Percentiles rank a stretch among this genome's conserved stretches.
Evolutionary conservation across 2,797 vertebrate species (phyloP).

Genomic region (Oreortyx pictus): DNA sequence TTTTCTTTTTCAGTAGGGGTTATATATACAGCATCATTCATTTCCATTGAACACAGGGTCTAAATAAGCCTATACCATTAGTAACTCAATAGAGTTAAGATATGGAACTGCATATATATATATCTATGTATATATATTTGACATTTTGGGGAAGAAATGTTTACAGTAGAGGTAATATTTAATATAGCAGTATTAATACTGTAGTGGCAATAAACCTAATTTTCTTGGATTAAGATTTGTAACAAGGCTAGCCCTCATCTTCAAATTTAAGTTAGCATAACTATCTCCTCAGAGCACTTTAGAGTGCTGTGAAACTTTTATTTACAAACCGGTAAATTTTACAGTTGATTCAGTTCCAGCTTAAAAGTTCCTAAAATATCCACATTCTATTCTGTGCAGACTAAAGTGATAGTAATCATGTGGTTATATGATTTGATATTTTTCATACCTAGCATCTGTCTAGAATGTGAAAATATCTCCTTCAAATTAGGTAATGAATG

Average conservation of each 20-base stretch:
- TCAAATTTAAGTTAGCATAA: background rate
- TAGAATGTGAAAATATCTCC: background rate
- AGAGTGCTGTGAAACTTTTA: background rate
- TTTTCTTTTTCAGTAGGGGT: background rate
- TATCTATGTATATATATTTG: background rate
- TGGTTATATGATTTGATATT: background rate
- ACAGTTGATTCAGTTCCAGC: background rate
- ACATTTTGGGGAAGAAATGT: background rate
- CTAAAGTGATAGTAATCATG: accelerated
- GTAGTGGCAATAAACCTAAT: background rate
- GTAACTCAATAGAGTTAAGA: background rate
- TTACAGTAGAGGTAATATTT: background rate
- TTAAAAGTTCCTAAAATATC: background rate
- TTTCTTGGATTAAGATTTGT: background rate
- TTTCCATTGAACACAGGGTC: background rate
- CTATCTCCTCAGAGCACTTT: background rate
- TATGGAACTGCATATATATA: background rate
- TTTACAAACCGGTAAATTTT: background rate
- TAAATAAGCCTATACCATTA: background rate
- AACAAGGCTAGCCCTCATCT: background rate
- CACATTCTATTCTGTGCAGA: background rate
- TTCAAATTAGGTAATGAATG: background rate
- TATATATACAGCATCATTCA: background rate
- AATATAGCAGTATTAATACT: background rate
- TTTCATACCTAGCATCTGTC: background rate